A percentile compares a stretch with the other conserved stretches of the same genome.
Conservation (phyloP, 2,113 vertebrate species). For the Grammomys dolichurus region DNA sequence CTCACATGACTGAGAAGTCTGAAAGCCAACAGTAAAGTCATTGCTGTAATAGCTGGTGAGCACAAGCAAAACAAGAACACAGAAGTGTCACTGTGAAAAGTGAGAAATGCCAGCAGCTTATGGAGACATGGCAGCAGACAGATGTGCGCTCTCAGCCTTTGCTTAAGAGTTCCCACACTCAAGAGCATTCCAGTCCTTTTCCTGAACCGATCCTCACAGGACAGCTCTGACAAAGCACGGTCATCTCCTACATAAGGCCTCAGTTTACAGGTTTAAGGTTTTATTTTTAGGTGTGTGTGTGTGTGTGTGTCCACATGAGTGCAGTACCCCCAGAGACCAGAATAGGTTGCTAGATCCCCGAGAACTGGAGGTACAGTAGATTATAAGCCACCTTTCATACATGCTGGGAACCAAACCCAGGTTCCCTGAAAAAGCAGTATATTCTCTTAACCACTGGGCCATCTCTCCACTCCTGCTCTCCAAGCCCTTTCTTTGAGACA, state of each 20-base stretch:
- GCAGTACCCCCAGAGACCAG: too few species aligned
- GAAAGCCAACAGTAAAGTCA: constrained; percentile 28
- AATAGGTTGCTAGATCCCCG: not conserved
- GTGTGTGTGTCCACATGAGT: not conserved
- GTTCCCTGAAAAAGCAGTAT: not conserved
- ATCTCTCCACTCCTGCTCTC: not conserved
- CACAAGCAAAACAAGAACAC: not conserved
- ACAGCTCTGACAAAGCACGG: not conserved
- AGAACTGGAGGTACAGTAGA: not conserved
- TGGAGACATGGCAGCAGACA: constrained; percentile 6
- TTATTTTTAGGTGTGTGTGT: not conserved
- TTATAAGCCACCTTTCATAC: too few species aligned
- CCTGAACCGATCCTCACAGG: not conserved
- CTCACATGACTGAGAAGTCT: constrained; percentile 15
- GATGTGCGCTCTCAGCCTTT: constrained; percentile 34
- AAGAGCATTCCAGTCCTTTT: not conserved
- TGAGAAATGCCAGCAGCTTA: constrained; percentile 6
- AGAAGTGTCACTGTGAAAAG: not conserved
- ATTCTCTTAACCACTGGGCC: too few species aligned
- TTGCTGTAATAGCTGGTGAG: not conserved
- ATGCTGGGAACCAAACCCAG: not conserved
- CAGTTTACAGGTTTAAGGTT: not conserved
- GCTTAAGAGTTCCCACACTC: not conserved
- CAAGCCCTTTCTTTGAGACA: not conserved
- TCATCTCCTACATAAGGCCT: not conserved